Percentiles rank a stretch among this genome's conserved stretches.
Evolutionary conservation across 2,888 invertebrate species (phyloP).

Genomic region (Xylophagus ater): DNA sequence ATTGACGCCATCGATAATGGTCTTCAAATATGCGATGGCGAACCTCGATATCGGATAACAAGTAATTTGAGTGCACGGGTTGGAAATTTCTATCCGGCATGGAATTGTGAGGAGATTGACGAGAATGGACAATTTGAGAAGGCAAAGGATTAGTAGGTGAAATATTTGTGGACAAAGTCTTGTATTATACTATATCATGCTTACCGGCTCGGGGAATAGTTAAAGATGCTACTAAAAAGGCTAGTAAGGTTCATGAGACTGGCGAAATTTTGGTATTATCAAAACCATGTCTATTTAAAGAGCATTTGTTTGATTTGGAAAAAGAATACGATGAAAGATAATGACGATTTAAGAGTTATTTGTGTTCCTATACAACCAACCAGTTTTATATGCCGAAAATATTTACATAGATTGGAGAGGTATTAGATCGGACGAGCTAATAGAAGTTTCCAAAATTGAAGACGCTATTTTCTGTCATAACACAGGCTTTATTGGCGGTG

Average conservation of each 20-base stretch:
- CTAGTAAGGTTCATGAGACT: conserved; percentile 54
- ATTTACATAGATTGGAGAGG: conserved; percentile 73
- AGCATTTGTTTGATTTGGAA: conserved; percentile 72
- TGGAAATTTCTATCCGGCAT: conserved; percentile 62
- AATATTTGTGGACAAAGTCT: conserved; percentile 61
- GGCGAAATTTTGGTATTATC: conserved; percentile 67
- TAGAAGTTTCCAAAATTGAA: conserved; percentile 52
- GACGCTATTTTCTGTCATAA: conserved; percentile 74
- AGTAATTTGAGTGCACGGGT: conserved; percentile 66
- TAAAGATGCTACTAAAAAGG: conserved; percentile 50
- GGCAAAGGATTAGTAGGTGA: conserved; percentile 62
- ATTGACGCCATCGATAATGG: conserved; percentile 92
- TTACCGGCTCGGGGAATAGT: conserved; percentile 68
- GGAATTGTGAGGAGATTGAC: conserved; percentile 51
- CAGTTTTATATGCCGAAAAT: conserved; percentile 60
- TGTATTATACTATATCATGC: conserved; percentile 55
- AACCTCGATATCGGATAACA: conserved; percentile 57
- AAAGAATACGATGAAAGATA: conserved; percentile 49
- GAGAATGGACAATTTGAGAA: conserved; percentile 52
- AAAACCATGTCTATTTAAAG: conserved; percentile 72
- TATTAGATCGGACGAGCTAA: conserved; percentile 59
- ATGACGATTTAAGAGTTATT: conserved; percentile 64
- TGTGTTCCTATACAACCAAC: conserved; percentile 56
- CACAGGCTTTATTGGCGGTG: conserved; percentile 79
- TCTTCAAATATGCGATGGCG: conserved; percentile 57